These are phyloP conservation scores for Trinorchestia longiramus DNA, from an alignment of 1,140 invertebrate species.

Conservation along the genomic window DNA sequence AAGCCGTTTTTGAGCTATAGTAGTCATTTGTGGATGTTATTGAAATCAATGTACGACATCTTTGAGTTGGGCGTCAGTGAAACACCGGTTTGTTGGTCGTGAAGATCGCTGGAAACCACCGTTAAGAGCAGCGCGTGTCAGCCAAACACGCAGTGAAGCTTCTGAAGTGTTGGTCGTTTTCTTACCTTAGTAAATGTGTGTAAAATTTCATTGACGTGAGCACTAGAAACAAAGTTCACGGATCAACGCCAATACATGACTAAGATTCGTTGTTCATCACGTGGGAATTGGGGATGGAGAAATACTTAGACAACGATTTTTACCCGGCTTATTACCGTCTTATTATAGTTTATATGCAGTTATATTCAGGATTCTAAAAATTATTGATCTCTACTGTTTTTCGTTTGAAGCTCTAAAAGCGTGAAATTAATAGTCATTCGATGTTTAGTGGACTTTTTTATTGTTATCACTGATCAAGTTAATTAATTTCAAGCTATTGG, in stretches of 20 bases:
- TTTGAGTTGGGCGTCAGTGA: neutral
- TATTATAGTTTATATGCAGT: neutral
- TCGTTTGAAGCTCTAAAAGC: too few relatives aligned
- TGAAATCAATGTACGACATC: neutral
- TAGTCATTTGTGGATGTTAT: neutral
- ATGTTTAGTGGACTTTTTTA: neutral
- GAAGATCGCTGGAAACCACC: neutral
- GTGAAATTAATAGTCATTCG: neutral
- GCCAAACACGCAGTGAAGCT: neutral
- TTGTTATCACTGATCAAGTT: too few relatives aligned
- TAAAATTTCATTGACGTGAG: neutral
- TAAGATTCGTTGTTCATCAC: neutral
- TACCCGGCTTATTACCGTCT: neutral
- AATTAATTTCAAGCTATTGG: neutral
- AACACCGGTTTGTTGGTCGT: neutral
- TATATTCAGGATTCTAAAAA: neutral
- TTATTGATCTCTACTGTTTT: too few relatives aligned
- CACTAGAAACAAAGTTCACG: neutral
- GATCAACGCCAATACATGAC: neutral
- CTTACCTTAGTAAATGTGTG: neutral
- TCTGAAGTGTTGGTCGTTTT: neutral
- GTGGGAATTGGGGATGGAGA: neutral
- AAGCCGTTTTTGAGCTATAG: neutral
- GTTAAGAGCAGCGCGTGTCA: neutral
- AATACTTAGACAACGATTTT: neutral